Conservation (phyloP, 2,113 vertebrate species). For the Hippocampus guttulatus region DNA sequence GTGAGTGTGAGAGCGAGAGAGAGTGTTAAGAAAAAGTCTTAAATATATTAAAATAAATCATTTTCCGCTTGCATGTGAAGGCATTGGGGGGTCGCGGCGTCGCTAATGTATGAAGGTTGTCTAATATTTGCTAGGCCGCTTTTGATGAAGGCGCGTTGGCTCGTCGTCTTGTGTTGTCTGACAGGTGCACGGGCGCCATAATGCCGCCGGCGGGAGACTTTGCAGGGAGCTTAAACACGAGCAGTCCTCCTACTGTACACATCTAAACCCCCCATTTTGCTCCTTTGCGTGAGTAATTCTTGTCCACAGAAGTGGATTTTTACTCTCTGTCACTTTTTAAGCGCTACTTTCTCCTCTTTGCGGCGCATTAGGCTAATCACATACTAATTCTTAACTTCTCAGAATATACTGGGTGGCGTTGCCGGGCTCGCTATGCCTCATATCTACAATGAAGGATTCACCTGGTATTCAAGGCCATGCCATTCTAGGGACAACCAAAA, state of each 20-base stretch:
- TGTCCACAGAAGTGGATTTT: slow-evolving; percentile 63
- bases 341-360: slow-evolving; percentile 53
- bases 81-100: slow-evolving; percentile 27
- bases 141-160: slow-evolving; percentile 50
- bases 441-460: not conserved
- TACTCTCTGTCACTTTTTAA: slow-evolving; percentile 62
- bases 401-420: not conserved
- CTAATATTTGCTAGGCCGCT: slow-evolving; percentile 45
- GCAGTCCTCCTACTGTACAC: slow-evolving; percentile 69
- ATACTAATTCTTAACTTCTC: slow-evolving; percentile 47
- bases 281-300: slow-evolving; percentile 64
- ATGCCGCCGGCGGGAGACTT: slow-evolving; percentile 67
- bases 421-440: not conserved
- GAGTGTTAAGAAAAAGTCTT: slow-evolving; percentile 22
- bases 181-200: slow-evolving; percentile 66
- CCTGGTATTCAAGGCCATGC: not conserved
- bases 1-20: too few species aligned
- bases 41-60: slow-evolving; percentile 18
- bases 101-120: slow-evolving; percentile 48
- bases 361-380: slow-evolving; percentile 56
- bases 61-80: slow-evolving; percentile 38
- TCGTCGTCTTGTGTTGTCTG: slow-evolving; percentile 62
- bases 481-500: not conserved
- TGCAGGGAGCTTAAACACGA: slow-evolving; percentile 67
- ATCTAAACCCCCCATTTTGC: slow-evolving; percentile 69